Base-by-base conservation (phyloP, 2,113 vertebrate genomes). In the Boleophthalmus pectinirostris region DNA sequence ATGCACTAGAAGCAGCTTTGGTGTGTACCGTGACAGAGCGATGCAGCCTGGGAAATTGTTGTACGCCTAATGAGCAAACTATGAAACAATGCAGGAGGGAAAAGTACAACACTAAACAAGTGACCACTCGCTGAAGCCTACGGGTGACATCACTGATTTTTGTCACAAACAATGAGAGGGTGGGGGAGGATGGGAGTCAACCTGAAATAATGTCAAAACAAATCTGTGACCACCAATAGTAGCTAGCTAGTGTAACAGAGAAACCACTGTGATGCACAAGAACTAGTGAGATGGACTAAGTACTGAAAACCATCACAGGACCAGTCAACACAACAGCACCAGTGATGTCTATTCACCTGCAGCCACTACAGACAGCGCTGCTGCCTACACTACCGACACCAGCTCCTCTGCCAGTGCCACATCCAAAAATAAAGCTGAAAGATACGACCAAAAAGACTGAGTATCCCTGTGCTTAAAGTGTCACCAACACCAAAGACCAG, bases 1-100 rank as follows among this genome's bases (percentile, higher is more conserved):
- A 57, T 63, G 56, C 77, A 85, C 87, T 79, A 88, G 70, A 79
- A 88, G 88, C 83, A 88, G 87, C 86, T 89, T 90, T 91, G 87
- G 88, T 90, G 84, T 78, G 85, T 83, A 90, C 76, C 72, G 10
- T 79, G 69, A 88, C 78, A 81, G 81, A 83, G 57, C 76, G 84
- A 83, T 79, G 90, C 78, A 88, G 80, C 68, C 75, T 76, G 71
- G 78, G 69, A 66, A 29, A 70, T 66, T 35, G 58, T 64, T 73
- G 70, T 58, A 85, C 12, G 24, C 15, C 49, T 72, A 80, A 79
- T 53, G 79, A 74, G 75, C 66, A 29, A 69, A 77, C 71, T 70
- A 81, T 61, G 63, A 83, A 64, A 81, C 77, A 75, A 81, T 12
- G 75, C 68, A 74, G 75, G 49, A 79, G 73, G 68, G 46, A 70